phyloP scores from a whole-genome alignment of 2,888 invertebrate genomes.

The Homarus gammarus region DNA sequence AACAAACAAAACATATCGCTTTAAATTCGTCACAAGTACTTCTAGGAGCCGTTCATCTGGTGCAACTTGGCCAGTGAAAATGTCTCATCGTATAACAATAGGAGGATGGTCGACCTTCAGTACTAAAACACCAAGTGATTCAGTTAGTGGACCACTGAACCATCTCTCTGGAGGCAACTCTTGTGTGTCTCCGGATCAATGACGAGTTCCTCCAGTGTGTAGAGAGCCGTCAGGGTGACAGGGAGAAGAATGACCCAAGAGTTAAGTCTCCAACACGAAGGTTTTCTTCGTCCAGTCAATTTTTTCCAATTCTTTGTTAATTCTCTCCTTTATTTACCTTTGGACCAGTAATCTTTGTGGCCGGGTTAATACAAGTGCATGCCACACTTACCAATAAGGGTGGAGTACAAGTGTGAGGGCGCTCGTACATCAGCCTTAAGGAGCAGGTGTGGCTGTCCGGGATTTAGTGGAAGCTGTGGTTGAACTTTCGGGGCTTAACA shows the following conservation, averaged over 20 bases:
- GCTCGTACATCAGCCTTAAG: constrained; percentile 38
- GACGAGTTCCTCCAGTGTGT: too few relatives aligned
- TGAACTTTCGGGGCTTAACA: constrained; percentile 8
- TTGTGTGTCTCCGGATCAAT: too few relatives aligned
- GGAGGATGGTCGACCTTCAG: too few relatives aligned
- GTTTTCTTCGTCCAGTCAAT: not conserved
- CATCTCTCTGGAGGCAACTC: too few relatives aligned
- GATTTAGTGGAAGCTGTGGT: constrained; percentile 19
- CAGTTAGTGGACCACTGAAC: too few relatives aligned
- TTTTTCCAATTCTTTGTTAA: constrained; percentile 26
- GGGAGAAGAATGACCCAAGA: not conserved
- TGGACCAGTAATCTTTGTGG: not conserved
- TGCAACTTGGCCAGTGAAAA: too few relatives aligned
- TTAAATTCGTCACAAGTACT: too few relatives aligned
- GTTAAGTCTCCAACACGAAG: constrained; percentile 10
- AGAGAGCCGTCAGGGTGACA: not conserved
- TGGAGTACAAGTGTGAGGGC: not conserved
- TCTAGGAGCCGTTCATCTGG: too few relatives aligned
- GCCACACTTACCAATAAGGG: constrained; percentile 23
- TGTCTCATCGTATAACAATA: too few relatives aligned
- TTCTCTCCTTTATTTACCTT: constrained; percentile 22
- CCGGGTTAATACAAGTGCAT: constrained; percentile 3
- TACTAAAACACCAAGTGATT: too few relatives aligned
- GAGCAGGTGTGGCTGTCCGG: constrained; percentile 3
- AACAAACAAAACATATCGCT: too few relatives aligned